Base-by-base conservation (phyloP, 2,888 invertebrate genomes). In the Ecliptopera silaceata region DNA sequence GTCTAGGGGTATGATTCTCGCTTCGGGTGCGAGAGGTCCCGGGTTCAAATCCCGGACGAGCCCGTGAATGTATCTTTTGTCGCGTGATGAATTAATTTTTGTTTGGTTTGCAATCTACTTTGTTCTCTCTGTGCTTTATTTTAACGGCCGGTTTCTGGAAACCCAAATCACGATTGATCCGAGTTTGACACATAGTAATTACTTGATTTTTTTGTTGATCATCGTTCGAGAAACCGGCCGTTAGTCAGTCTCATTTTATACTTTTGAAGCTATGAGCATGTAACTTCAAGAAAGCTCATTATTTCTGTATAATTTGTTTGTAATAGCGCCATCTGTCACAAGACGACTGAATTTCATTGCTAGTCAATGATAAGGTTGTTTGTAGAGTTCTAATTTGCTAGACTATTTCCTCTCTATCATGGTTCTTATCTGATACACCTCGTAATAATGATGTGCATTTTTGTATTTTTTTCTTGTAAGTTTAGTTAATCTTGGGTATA, bases 11-110 rank as follows among this genome's bases (percentile, higher is more conserved):
- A 91, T 92, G 91, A 91, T 92, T 92, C 92, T 92, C 92, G 92
- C 92, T 92, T 92, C 91, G 92, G 91, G 92, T 92, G 92, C 91
- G 92, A 92, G 92, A 92, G 92, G 91, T 91, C 92, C 92, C 91
- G 92, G 92, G 91, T 92, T 92, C 92, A 92, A 92, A 92, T 92
- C 92, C 92, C 92, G 92, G 92, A 92, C 91, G 91, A 91, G 91
- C 92, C 91, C 91, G 64, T 51, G 3, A n/a, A 32, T 15, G 4
- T 4, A 11, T 2, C 5, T 1, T 2, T 13, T 43, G 29, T 3
- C 11, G 6, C 26, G 8, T 26, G 6, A 11, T 5, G 10, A 4
- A 8, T 48, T 71, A 72, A 71, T 72, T 64, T 60, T 66, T 68
- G 60, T 48, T 57, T 36, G 38, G 12, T 39, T 39, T 12, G 12